These are phyloP conservation scores for Zhuqinia jingwanae DNA, from an alignment of 2,888 invertebrate species.

Conservation along the genomic window DNA sequence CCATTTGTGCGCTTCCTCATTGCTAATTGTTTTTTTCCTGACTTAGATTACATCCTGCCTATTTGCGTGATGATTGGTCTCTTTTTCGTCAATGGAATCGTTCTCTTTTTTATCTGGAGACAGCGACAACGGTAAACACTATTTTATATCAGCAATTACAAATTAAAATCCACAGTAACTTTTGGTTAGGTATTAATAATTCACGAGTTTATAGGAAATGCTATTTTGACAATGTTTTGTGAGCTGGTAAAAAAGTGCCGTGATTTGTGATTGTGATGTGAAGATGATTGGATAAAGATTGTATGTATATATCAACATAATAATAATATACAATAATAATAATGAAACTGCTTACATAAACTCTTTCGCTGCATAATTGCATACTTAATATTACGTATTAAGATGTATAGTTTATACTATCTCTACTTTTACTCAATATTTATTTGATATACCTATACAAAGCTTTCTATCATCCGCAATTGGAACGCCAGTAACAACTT, in stretches of 20 bases:
- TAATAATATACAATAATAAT: too few relatives aligned
- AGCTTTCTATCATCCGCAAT: conserved; percentile 44
- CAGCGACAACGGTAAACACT: conserved; percentile 73
- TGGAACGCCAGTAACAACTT: conserved; percentile 44
- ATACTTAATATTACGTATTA: background rate
- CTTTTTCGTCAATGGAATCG: conserved; percentile 74
- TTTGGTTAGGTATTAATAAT: too few relatives aligned
- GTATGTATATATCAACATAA: too few relatives aligned
- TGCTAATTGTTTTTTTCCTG: background rate
- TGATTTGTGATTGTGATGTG: too few relatives aligned
- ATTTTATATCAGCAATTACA: too few relatives aligned
- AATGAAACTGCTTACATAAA: too few relatives aligned
- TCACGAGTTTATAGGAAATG: too few relatives aligned
- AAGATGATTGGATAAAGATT: too few relatives aligned
- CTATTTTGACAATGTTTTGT: too few relatives aligned
- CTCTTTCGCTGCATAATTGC: background rate
- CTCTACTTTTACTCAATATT: background rate
- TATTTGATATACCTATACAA: conserved; percentile 13
- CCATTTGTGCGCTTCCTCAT: background rate
- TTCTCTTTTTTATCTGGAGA: conserved; percentile 75
- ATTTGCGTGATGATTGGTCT: conserved; percentile 71
- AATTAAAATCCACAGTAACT: too few relatives aligned
- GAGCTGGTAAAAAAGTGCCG: too few relatives aligned
- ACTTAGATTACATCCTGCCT: conserved; percentile 75
- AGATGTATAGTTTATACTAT: background rate